Base-by-base conservation (phyloP, 2,797 vertebrate species). In the Spinus pinus region DNA sequence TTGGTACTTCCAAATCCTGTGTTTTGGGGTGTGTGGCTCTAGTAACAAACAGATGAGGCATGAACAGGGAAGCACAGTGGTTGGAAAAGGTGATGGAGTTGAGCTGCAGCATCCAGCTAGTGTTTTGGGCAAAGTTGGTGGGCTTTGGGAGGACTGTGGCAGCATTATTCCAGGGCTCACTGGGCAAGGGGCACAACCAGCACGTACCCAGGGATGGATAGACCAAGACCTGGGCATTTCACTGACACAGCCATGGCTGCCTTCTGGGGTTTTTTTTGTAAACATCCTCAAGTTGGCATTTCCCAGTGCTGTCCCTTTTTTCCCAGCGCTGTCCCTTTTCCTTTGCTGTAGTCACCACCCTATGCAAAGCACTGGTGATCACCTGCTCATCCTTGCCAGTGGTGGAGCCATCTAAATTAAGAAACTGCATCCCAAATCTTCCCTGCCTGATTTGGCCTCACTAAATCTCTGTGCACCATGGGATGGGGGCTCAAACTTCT, bases 341-440 rank as follows among this genome's bases (percentile, higher is more conserved):
- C 25, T 14, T 60, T 17, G 23, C 54, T 49, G 15, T 54, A 5
- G 0, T 31, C 28, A 70, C 20, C 12, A 4, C 28, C 24, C 6
- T 0, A 0, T 20, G 44, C 1, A 1, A 37, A 75, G 50, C 42
- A 11, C 1, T 3, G 6, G 19, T 37, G 67, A 50, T 39, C 25
- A 19, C 50, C 7, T 0, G 0, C 37, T 3, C 0, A 0, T 47
- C 28, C 57, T 62, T 57, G 8, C 42, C 27, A 9, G 19, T 0
- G 0, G 6, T 57, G 54, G 12, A 39, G 23, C 50, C 0, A 0
- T 46, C 86, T 71, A 27, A 83, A 33, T 83, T 46, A n/a, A 58
- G 66, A 65, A 90, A 64, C 31, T 3, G 1, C 39, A 25, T 81
- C 58, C 58, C 54, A 28, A 62, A 64, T 58, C 57, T 75, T 77